These are phyloP conservation scores for Oenanthe oenanthe DNA, from an alignment of 2,113 vertebrate genomes.

Conservation along the genomic window DNA sequence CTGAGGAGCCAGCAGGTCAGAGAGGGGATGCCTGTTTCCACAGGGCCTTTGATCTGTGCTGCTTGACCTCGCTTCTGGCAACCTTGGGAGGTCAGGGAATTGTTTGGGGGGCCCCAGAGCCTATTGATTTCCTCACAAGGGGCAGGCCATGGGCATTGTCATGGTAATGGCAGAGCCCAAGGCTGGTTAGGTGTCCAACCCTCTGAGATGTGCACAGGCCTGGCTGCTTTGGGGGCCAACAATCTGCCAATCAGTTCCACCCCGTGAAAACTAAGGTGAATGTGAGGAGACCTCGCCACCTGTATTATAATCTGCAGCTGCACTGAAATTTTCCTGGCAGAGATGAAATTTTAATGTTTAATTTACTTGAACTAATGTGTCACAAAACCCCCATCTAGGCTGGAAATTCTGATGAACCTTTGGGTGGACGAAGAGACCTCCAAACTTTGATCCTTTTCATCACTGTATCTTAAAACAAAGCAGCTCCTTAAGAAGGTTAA, in stretches of 20 bases:
- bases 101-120: neutral
- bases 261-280: slow-evolving; percentile 50
- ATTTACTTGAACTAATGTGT: slow-evolving; percentile 64
- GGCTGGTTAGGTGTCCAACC: neutral
- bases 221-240: neutral
- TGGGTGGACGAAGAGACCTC: slow-evolving; percentile 46
- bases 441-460: slow-evolving; percentile 31
- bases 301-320: slow-evolving; percentile 67
- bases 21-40: neutral
- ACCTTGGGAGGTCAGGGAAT: slow-evolving; percentile 32
- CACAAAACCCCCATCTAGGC: slow-evolving; percentile 32
- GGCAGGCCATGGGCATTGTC: slow-evolving; percentile 9
- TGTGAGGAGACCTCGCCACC: slow-evolving; percentile 33
- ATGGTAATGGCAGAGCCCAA: slow-evolving; percentile 28
- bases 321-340: slow-evolving; percentile 59
- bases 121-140: slow-evolving; percentile 12
- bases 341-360: slow-evolving; percentile 43
- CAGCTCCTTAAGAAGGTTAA: slow-evolving; percentile 62
- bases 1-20: neutral
- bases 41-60: slow-evolving; percentile 39
- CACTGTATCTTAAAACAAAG: slow-evolving; percentile 26
- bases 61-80: slow-evolving; percentile 50
- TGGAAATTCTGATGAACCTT: slow-evolving; percentile 43
- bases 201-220: neutral
- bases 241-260: slow-evolving; percentile 45